Evolutionary conservation across 2,797 vertebrate species (phyloP), one percentile per base, ranked within the genome.

Genomic region (Hypotaenidia philippensis): DNA sequence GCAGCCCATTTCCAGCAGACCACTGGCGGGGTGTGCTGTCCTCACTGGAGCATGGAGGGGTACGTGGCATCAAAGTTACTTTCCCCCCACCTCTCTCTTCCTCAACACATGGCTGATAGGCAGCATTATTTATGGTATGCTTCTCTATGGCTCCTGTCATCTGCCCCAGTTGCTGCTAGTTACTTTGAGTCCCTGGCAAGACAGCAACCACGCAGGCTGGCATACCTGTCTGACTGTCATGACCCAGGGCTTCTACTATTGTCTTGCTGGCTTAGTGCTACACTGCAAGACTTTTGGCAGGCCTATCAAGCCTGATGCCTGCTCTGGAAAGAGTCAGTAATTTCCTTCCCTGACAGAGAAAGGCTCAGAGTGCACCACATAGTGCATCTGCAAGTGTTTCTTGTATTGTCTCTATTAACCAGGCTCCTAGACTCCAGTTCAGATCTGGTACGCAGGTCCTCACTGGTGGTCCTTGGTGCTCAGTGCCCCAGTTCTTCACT

Each of bases 191-290:
- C 15, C 14, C 29, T 8, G 56, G 34, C 63, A 8, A 40, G 47
- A 10, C 53, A 22, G 29, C 27, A 6, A 13, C 22, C 19, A 31
- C 34, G 14, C n/a, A 0, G 0, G 2, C 31, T 18, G 57, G 4
- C 25, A 2, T 1, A 36, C 21, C 32, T 5, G 52, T 21, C 47
- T 0, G 66, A 7, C 11, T 8, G 0, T 34, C 44, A 0, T 0
- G 17, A 32, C 61, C 0, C 13, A 17, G 2, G 4, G 34, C 52
- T 44, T 5, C 77, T 29, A 10, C 52, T 5, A 9, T 11, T 0
- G 0, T 10, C 57, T 15, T 23, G 75, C 49, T 12, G 85, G 9
- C 4, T 9, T 38, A 40, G 14, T 7, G 55, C 21, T 63, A 21
- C 18, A 1, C 12, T 4, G 71, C 0, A 0, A 5, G 22, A 9